Conservation (phyloP, 2,113 vertebrate genomes). For the Galbula dea region DNA sequence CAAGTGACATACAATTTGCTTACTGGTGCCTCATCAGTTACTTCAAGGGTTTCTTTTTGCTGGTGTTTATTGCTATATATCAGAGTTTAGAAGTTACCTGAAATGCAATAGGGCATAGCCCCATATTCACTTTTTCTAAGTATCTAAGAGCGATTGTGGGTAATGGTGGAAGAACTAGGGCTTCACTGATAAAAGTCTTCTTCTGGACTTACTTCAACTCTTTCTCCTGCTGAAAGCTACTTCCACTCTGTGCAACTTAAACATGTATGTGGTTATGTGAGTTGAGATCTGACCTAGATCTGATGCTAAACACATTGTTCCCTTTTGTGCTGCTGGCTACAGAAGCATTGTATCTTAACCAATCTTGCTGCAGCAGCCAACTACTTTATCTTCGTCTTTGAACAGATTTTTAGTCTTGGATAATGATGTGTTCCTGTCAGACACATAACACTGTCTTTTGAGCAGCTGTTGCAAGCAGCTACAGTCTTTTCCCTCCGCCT, state of each 20-base stretch:
- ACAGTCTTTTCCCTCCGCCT: background rate
- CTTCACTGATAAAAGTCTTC: background rate
- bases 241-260: background rate
- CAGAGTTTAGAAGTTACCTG: background rate
- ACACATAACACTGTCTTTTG: conserved; percentile 8
- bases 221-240: background rate
- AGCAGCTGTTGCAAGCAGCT: conserved; percentile 24
- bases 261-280: background rate
- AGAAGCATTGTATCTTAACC: conserved; percentile 10
- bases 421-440: background rate
- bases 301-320: conserved; percentile 1
- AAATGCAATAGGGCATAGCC: background rate
- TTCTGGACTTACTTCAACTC: background rate
- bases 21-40: background rate
- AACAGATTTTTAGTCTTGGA: background rate
- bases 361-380: conserved; percentile 30
- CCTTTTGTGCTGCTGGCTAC: conserved; percentile 16
- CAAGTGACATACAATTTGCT: background rate
- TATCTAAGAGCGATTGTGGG: background rate
- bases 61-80: background rate
- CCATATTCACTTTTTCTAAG: background rate
- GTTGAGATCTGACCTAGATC: conserved; percentile 58
- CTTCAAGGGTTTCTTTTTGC: background rate
- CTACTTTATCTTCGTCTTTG: conserved; percentile 16
- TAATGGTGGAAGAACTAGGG: background rate